These are phyloP conservation scores for Acyrthosiphon pisum DNA, from an alignment of 1,140 invertebrate species.

Conservation along the genomic window DNA sequence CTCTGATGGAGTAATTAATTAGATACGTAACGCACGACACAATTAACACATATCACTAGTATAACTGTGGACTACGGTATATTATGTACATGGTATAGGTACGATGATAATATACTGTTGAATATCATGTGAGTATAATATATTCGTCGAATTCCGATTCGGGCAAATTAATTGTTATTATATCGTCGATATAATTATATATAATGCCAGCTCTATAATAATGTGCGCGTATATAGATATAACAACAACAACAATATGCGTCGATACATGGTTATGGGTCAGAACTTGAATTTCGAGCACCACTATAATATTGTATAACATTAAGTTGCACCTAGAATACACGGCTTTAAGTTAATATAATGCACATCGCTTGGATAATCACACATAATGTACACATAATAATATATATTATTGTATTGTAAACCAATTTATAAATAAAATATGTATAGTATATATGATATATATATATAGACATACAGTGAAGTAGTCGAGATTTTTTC, in stretches of 20 bases:
- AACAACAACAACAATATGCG: background rate
- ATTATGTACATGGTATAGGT: background rate
- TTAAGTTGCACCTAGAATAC: constrained; percentile 46
- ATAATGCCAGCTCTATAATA: background rate
- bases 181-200: background rate
- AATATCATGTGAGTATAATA: background rate
- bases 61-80: too few relatives aligned
- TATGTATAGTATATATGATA: background rate
- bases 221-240: background rate
- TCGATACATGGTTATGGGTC: constrained; percentile 37
- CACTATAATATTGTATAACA: background rate
- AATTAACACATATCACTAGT: background rate
- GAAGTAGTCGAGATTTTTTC: background rate
- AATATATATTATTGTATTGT: constrained; percentile 2
- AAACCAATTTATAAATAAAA: background rate
- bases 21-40: background rate
- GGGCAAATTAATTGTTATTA: background rate
- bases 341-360: background rate
- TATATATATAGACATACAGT: background rate
- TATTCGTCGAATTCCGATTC: background rate
- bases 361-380: constrained; percentile 47
- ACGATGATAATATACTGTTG: background rate
- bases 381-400: constrained; percentile 13
- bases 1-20: background rate
- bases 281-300: constrained; percentile 31